Base-by-base conservation (phyloP, 2,113 vertebrate genomes). In the Prochilodus magdalenae region DNA sequence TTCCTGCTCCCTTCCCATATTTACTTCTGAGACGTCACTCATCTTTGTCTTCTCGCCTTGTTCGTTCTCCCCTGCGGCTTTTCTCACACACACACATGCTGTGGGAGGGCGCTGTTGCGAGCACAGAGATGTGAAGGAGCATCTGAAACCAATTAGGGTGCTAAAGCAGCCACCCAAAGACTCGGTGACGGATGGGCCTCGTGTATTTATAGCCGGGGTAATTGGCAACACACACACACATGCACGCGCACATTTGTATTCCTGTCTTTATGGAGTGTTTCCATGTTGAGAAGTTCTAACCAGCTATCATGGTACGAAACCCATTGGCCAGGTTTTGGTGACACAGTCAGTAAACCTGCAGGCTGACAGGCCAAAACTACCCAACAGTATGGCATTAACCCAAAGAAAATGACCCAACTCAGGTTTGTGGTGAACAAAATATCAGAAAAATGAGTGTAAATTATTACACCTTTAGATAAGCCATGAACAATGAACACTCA, bases 61-160 rank as follows among this genome's bases (percentile, higher is more conserved):
- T 86, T 87, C 85, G 60, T 85, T 90, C 76, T 75, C 20, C 88
- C 91, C 87, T 86, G 89, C 85, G 87, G 91, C 91, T 89, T 94
- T 94, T 94, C 93, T 95, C 94, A 16, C 49, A 16, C 49, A 16
- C 49, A 16, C 49, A 94, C 93, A 90, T 92, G 92, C 94, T 89
- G 92, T 93, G 94, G 94, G 95, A 93, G 85, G 93, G 87, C 89
- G 93, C 92, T 93, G 91, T 87, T 87, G 89, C 87, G 77, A 79
- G 83, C 75, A 67, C 92, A 94, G 89, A 81, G 90, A 91, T 92
- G 91, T 89, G 51, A 92, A 94, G 94, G 86, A 91, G 91, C 97
- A 98, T 98, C 96, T 98, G 97, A 96, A 97, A 98, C 95, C 96
- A 97, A 98, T 99, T 98, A 98, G 95, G 94, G 95, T 94, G 79